These are phyloP conservation scores for Misgurnus anguillicaudatus DNA, from an alignment of 2,113 vertebrate genomes.

Conservation along the genomic window DNA sequence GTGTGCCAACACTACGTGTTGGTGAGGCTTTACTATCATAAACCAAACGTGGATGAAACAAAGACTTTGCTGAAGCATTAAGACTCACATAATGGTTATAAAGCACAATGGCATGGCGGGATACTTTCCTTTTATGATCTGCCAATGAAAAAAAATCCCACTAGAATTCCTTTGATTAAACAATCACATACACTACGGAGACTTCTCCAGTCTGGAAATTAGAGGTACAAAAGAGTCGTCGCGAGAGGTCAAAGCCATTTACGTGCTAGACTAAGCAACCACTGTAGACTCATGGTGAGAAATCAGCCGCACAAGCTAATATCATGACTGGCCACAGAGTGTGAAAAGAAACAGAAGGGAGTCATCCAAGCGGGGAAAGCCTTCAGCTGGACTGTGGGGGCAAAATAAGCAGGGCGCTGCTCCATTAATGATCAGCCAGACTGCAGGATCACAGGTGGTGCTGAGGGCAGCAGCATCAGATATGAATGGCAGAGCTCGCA, in stretches of 20 bases:
- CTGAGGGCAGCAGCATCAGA: constrained; percentile 1
- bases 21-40: constrained; percentile 18
- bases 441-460: constrained; percentile 28
- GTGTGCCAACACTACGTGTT: background rate
- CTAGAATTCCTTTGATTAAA: constrained; percentile 13
- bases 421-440: constrained; percentile 33
- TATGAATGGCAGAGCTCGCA: background rate
- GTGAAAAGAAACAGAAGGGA: constrained; percentile 36
- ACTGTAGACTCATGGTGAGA: constrained; percentile 2
- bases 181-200: constrained; percentile 16
- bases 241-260: constrained; percentile 33
- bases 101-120: background rate
- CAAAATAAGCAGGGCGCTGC: constrained; percentile 15
- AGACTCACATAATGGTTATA: background rate
- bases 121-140: background rate
- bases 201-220: background rate
- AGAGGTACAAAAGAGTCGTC: background rate
- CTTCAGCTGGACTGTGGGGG: constrained; percentile 19
- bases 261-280: constrained; percentile 33
- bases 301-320: constrained; percentile 38
- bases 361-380: constrained; percentile 11
- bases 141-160: constrained; percentile 20
- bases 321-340: constrained; percentile 7
- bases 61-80: constrained; percentile 7
- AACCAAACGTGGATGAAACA: background rate